Percentiles rank a stretch among this genome's conserved stretches.
Evolutionary conservation across 2,797 vertebrate species (phyloP).

Genomic region (Sebastolobus altivelis): DNA sequence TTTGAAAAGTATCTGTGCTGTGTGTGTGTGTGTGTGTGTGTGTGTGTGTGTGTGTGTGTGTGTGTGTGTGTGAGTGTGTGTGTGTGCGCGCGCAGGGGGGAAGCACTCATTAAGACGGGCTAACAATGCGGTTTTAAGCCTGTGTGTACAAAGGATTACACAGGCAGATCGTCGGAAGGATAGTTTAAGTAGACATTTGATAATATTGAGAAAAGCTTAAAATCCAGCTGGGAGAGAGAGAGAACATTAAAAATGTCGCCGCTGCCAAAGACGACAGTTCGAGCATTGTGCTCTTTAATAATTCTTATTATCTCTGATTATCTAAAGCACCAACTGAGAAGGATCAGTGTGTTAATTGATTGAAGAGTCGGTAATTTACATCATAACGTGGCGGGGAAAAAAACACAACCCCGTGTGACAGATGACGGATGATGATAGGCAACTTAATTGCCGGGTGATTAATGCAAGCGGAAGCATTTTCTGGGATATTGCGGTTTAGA

Average conservation of each 20-base stretch:
- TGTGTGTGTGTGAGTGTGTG: constrained; percentile 20
- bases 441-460: constrained; percentile 75
- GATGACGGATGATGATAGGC: constrained; percentile 78
- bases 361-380: constrained; percentile 80
- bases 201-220: constrained; percentile 23
- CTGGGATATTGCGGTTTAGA: constrained; percentile 17
- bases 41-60: constrained; percentile 16
- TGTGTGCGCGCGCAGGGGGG: background rate
- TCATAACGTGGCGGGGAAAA: constrained; percentile 73
- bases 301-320: constrained; percentile 74
- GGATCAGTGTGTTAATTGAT: constrained; percentile 81
- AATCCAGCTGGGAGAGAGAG: constrained; percentile 13
- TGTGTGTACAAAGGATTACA: constrained; percentile 10
- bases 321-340: constrained; percentile 75
- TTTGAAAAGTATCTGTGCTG: constrained; percentile 39
- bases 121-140: constrained; percentile 19
- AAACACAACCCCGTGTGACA: constrained; percentile 75
- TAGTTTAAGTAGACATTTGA: constrained; percentile 15
- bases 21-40: constrained; percentile 16
- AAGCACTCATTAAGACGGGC: constrained; percentile 28
- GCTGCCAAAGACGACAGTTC: constrained; percentile 46
- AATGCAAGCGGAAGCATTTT: constrained; percentile 53
- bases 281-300: constrained; percentile 54
- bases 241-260: constrained; percentile 30
- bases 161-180: constrained; percentile 9